Evolutionary conservation across 2,797 vertebrate species (phyloP).

Genomic region (Buceros bicornis): DNA sequence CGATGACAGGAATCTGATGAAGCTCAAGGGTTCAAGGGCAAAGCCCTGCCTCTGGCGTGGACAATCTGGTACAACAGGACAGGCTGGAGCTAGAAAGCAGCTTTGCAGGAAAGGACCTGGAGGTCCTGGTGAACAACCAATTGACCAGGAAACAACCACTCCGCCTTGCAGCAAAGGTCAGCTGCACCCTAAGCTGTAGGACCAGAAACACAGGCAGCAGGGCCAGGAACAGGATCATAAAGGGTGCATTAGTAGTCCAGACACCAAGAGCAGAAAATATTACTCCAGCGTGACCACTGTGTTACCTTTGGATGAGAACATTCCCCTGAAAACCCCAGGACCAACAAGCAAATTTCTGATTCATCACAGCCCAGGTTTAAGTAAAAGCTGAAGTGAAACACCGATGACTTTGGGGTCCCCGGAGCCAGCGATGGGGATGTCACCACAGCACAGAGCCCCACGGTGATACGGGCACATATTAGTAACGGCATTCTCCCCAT

Average conservation of each 20-base stretch:
- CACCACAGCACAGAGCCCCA: neutral
- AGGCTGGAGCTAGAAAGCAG: neutral
- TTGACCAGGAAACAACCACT: neutral
- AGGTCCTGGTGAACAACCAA: fast-evolving
- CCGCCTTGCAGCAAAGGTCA: neutral
- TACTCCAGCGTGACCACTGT: neutral
- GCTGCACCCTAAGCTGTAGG: neutral
- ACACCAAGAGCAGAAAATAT: neutral
- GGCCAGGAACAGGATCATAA: neutral
- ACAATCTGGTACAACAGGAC: neutral
- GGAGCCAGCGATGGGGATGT: fast-evolving
- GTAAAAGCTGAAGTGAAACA: neutral
- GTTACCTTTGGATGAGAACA: neutral
- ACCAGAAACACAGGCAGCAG: neutral
- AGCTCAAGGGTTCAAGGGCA: neutral
- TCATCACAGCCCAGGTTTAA: neutral
- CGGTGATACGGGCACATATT: neutral
- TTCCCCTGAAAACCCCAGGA: neutral
- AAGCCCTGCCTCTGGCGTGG: neutral
- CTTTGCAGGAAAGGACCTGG: too few relatives aligned
- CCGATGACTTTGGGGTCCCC: neutral
- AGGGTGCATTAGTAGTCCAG: neutral
- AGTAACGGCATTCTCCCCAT: fast-evolving
- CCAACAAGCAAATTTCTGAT: neutral
- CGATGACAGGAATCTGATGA: neutral